Evolutionary conservation across 2,113 vertebrate genomes (phyloP).

Genomic region (Heptranchias perlo): DNA sequence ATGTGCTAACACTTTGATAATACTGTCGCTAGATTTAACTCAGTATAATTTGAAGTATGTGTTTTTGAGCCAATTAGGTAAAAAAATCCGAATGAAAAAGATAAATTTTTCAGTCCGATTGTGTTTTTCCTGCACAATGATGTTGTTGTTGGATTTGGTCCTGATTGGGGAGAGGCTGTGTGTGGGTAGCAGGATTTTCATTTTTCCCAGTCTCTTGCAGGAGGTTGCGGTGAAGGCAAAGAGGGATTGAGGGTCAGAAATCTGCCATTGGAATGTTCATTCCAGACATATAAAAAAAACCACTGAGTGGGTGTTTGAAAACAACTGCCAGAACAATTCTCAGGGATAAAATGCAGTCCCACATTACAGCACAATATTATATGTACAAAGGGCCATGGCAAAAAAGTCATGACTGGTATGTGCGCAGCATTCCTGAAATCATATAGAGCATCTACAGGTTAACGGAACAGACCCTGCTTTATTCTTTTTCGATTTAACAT

Average conservation of each 20-base stretch:
- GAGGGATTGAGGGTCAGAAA: conserved; percentile 18
- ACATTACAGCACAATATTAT: not conserved
- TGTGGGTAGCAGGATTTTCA: conserved; percentile 23
- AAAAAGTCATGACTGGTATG: not conserved
- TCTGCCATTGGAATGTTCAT: conserved; percentile 37
- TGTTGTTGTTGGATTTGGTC: conserved; percentile 29
- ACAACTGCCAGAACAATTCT: conserved; percentile 30
- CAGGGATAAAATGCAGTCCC: conserved; percentile 29
- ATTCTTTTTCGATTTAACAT: not conserved
- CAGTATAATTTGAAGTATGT: not conserved
- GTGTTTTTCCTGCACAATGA: not conserved
- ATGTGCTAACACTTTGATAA: not conserved
- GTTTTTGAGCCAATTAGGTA: not conserved
- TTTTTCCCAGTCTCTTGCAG: conserved; percentile 33
- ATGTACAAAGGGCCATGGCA: not conserved
- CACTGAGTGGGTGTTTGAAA: conserved; percentile 35
- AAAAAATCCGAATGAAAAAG: not conserved
- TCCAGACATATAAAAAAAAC: conserved; percentile 27
- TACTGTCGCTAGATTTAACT: not conserved
- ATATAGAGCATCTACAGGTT: not conserved
- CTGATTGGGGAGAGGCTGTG: not conserved
- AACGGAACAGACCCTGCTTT: not conserved
- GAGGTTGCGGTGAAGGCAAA: conserved; percentile 27
- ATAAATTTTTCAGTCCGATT: not conserved
- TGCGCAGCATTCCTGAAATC: too few species aligned